Evolutionary conservation across 2,797 vertebrate species (phyloP), one percentile per base, ranked within the genome.

Genomic region (Lacerta agilis): DNA sequence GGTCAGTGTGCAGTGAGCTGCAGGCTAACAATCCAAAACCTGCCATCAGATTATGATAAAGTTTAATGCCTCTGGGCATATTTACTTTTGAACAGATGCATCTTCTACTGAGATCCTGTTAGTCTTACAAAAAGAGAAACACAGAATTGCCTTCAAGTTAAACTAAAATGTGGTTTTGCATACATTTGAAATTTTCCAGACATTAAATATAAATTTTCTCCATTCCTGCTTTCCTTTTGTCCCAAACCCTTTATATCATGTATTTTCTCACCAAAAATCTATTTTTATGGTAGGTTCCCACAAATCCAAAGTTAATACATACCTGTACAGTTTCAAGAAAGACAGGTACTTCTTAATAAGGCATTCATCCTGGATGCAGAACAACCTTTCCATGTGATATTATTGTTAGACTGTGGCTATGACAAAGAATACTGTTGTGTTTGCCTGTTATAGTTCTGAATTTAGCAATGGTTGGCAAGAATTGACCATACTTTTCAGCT

Each of bases 31-130:
- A 45, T 84, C 61, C 75, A 80, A 92, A 89, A 93, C 81, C 20
- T 58, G 75, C 80, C 88, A 79, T 91, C 86, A 73, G 86, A 90
- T 87, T 85, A 76, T 85, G 90, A 27, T 89, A n/a, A 76, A n/a
- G 25, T 73, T 85, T 89, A 66, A 75, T 33, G 17, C 45, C 69
- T 72, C 69, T 58, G 61, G 38, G 29, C 72, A 15, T 58, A 49
- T 77, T 67, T 36, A 69, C 8, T 18, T 36, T 55, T 58, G 25
- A 82, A 66, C 69, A 64, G 38, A 73, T 11, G 20, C 20, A 29
- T 71, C 10, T 79, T 61, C 45, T 33, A 27, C 1, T 45, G 38
- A 72, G 3, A 8, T 69, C 38, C 45, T 11, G 18, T 71, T 17
- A 58, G 8, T 23, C 10, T 33, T 38, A 17, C n/a, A 55, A 43